A percentile compares a stretch with the other conserved stretches of the same genome.
Conservation (phyloP, 2,888 invertebrate species). For the Chaetogeoica ovagalla region DNA sequence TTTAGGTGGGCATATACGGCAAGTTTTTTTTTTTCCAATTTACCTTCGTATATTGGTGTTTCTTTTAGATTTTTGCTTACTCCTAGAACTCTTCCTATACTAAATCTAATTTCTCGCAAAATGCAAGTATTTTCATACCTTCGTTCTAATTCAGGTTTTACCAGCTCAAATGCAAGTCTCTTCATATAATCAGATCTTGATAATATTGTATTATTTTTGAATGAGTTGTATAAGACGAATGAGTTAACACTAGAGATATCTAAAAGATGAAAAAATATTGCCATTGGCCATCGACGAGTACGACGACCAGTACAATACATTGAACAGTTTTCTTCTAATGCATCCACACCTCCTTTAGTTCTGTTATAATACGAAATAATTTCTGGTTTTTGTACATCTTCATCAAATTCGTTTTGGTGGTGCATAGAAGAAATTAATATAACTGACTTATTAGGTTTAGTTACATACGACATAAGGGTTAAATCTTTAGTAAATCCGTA, state of each 20-base stretch:
- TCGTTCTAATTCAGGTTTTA: slow-evolving; percentile 18
- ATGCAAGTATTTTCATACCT: slow-evolving; percentile 12
- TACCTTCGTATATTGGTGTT: slow-evolving; percentile 5
- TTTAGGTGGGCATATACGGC: slow-evolving; percentile 8
- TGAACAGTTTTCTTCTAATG: slow-evolving; percentile 53
- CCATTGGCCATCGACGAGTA: slow-evolving; percentile 54
- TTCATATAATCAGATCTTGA: slow-evolving; percentile 23
- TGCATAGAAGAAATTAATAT: slow-evolving; percentile 54
- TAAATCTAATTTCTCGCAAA: slow-evolving; percentile 15
- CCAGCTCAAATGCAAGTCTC: background rate
- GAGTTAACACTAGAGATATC: slow-evolving; percentile 49
- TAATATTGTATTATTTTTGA: slow-evolving; percentile 22
- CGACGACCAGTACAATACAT: slow-evolving; percentile 51
- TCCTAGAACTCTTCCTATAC: slow-evolving; percentile 15
- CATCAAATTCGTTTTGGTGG: slow-evolving; percentile 42
- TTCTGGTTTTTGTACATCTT: slow-evolving; percentile 53
- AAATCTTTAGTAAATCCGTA: slow-evolving; percentile 52
- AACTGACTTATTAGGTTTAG: slow-evolving; percentile 53
- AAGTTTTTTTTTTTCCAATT: slow-evolving; percentile 15
- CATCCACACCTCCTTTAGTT: slow-evolving; percentile 54
- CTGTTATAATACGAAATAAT: slow-evolving; percentile 54
- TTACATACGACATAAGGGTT: slow-evolving; percentile 53
- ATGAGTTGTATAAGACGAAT: slow-evolving; percentile 21
- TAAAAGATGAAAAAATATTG: slow-evolving; percentile 53
- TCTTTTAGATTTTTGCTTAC: background rate